A percentile compares a stretch with the other conserved stretches of the same genome.
phyloP scores from a whole-genome alignment of 1,140 invertebrate genomes.

The Bombus waltoni region DNA sequence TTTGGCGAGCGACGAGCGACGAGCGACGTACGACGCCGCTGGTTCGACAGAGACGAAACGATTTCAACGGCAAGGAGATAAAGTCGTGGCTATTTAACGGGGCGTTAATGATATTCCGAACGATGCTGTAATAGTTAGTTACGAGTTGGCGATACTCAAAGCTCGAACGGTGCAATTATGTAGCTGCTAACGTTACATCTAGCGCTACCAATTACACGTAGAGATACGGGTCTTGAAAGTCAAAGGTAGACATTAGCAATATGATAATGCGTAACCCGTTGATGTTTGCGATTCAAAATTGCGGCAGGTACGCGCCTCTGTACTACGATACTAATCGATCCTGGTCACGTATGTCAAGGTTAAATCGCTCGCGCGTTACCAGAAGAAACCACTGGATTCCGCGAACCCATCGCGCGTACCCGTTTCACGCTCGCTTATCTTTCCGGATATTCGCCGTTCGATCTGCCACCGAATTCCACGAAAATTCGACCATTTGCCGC shows the following conservation, averaged over 20 bases:
- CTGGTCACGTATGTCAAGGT: slow-evolving; percentile 56
- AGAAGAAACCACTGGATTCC: too few relatives aligned
- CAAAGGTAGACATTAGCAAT: slow-evolving; percentile 24
- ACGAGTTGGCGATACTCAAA: not conserved
- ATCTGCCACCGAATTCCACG: not conserved
- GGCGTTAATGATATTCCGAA: slow-evolving; percentile 27
- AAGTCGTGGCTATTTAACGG: slow-evolving; percentile 5
- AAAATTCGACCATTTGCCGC: not conserved
- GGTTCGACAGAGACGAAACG: not conserved
- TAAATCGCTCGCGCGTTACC: not conserved
- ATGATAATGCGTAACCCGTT: slow-evolving; percentile 47
- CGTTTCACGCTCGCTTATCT: too few relatives aligned
- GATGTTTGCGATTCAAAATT: slow-evolving; percentile 39
- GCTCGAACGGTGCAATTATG: slow-evolving; percentile 32
- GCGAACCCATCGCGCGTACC: too few relatives aligned
- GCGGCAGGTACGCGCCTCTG: slow-evolving; percentile 16
- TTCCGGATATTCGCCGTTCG: too few relatives aligned
- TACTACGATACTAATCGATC: not conserved
- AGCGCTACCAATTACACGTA: slow-evolving; percentile 45
- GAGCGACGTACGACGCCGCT: too few relatives aligned
- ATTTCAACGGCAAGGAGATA: too few relatives aligned
- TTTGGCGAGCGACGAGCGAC: too few relatives aligned
- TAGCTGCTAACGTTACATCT: slow-evolving; percentile 25
- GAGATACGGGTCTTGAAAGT: slow-evolving; percentile 24
- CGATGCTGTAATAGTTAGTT: slow-evolving; percentile 21